Base-by-base conservation (phyloP, 2,888 invertebrate genomes). In the Cantharis nigra region DNA sequence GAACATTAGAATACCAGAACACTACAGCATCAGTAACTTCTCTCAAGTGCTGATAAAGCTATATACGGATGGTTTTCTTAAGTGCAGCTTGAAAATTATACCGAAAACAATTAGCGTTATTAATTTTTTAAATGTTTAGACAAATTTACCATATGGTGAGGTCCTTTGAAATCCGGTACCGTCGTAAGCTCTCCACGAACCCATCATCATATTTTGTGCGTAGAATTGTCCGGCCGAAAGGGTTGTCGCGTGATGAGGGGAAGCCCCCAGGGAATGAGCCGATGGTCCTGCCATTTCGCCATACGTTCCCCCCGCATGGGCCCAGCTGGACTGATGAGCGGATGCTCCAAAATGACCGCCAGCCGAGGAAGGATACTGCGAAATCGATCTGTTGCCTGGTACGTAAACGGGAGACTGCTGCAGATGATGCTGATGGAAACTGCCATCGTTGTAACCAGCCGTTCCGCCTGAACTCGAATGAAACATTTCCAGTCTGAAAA, bases 181-280 rank as follows among this genome's bases (percentile, higher is more conserved):
- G 86, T 96, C 96, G 90, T 96, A 96, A 14, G 91, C 90, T 82
- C 95, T 91, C 92, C 96, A 95, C 28, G 92, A 91, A 72, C 91
- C 90, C 92, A 93, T 93, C 85, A 95, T 93, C 87, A 94, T 93
- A 88, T 95, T 95, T 88, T 95, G 95, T 14, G 93, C 92, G 88
- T 96, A 96, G 83, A 96, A 94, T 80, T 94, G 94, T 72, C 90
- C 90, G 2, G 91, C 89, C 13, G 87, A 85, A 16, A 88, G 78
- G 88, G 92, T 86, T 86, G 91, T 89, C 89, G 89, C 80, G 85
- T 89, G 87, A 28, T 79, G 79, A 3, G 79, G 69, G 5, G 77
- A 78, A 18, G 79, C 74, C 0, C 74, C 78, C 20, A 90, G 85
- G 14, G 88, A 87, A 77, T 90, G 88, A 64, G 90, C 89, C 78